Evolutionary conservation across 2,113 vertebrate species (phyloP).

Genomic region (Limanda limanda): DNA sequence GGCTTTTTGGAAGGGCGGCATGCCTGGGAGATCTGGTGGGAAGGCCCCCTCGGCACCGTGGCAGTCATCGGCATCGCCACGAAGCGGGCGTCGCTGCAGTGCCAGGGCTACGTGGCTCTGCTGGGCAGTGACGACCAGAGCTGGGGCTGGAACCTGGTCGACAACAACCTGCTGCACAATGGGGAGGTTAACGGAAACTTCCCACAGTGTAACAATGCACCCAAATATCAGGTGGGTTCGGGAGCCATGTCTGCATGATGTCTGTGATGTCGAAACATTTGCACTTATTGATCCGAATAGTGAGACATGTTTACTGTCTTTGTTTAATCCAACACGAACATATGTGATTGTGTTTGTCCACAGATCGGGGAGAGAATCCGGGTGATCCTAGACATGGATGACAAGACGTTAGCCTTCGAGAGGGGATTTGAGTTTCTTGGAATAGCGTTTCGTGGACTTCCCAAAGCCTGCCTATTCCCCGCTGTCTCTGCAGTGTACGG

Average conservation of each 20-base stretch:
- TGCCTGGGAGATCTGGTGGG: conserved; percentile 99
- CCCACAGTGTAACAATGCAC: conserved; percentile 98
- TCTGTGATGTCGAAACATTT: neutral
- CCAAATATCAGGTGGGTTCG: conserved; percentile 93
- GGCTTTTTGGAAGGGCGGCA: conserved; percentile 97
- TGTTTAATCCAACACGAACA: neutral
- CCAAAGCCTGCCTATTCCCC: conserved; percentile 96
- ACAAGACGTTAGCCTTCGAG: conserved; percentile 98
- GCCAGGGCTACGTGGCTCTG: conserved; percentile 97
- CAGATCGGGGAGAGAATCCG: conserved; percentile 99
- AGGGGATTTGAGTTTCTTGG: conserved; percentile 98
- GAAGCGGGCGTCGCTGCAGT: conserved; percentile 95
- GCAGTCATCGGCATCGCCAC: conserved; percentile 98
- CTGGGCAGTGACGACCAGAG: conserved; percentile 98
- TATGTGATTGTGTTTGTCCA: conserved; percentile 45
- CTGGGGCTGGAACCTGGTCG: conserved; percentile 99
- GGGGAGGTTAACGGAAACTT: conserved; percentile 98
- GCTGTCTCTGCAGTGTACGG: conserved; percentile 98
- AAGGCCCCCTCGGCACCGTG: conserved; percentile 96
- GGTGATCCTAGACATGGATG: conserved; percentile 99
- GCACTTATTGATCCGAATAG: neutral
- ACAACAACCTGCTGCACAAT: conserved; percentile 98
- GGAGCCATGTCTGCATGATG: neutral
- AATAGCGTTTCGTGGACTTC: conserved; percentile 96
- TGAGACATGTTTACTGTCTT: neutral